Conservation (phyloP, 2,888 invertebrate genomes). For the Capitulum mitella region DNA sequence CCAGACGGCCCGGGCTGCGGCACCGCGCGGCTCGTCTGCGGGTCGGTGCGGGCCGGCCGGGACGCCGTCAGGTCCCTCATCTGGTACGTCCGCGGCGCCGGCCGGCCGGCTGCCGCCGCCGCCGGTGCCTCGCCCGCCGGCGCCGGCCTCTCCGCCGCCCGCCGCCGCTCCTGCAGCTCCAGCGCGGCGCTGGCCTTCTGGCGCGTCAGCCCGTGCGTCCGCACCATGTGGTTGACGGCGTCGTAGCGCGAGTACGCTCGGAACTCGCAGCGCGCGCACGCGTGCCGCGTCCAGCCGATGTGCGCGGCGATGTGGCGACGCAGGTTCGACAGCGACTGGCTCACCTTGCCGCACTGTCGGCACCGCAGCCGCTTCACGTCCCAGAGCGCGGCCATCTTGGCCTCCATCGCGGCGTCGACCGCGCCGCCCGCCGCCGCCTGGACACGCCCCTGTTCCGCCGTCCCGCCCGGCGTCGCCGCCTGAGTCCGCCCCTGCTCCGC, state of each 20-base stretch:
- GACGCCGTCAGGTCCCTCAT: not conserved
- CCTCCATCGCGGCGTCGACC: not conserved
- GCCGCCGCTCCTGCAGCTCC: not conserved
- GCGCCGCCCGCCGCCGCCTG: not conserved
- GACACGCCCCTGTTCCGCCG: too few species aligned
- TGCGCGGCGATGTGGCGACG: not conserved
- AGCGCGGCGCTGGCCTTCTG: not conserved
- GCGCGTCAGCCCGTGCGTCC: not conserved
- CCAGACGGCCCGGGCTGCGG: not conserved
- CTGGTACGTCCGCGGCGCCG: not conserved
- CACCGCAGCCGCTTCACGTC: not conserved
- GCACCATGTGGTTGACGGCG: not conserved
- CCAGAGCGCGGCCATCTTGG: not conserved
- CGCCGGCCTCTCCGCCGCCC: not conserved
- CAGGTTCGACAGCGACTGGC: not conserved
- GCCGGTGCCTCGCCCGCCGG: not conserved
- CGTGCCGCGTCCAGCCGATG: slow-evolving; percentile 4
- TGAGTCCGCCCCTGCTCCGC: not conserved
- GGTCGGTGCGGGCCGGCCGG: too few species aligned
- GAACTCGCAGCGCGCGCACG: not conserved
- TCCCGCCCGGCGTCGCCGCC: not conserved
- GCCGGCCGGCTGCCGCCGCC: not conserved
- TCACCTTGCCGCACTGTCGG: not conserved
- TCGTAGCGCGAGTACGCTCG: not conserved
- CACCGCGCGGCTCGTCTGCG: not conserved